A percentile compares a stretch with the other conserved stretches of the same genome.
These are phyloP conservation scores for Bombus difficillimus DNA, from an alignment of 1,140 invertebrate species.

Conservation along the genomic window DNA sequence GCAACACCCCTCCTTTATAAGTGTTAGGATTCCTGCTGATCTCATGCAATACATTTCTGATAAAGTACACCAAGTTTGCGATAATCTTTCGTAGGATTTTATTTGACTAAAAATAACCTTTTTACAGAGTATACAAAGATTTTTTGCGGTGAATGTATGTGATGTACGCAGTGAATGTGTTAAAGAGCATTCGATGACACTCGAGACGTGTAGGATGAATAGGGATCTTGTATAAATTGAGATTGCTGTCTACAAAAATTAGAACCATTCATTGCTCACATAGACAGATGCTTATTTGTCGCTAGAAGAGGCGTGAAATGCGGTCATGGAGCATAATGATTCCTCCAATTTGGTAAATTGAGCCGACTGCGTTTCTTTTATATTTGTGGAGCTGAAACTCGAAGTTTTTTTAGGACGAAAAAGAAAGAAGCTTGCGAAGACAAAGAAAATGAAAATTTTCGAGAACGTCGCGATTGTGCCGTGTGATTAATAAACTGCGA, in stretches of 20 bases:
- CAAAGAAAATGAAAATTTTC: not conserved
- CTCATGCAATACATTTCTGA: too few species aligned
- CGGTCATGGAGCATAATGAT: not conserved
- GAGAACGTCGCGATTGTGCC: too few species aligned
- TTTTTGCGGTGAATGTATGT: not conserved
- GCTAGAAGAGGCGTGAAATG: not conserved
- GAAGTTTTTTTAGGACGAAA: not conserved
- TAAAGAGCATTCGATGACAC: not conserved
- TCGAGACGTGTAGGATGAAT: not conserved
- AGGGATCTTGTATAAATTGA: not conserved
- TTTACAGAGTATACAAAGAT: not conserved
- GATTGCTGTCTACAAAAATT: constrained; percentile 6
- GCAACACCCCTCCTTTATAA: too few species aligned
- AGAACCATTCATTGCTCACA: too few species aligned
- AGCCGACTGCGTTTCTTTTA: not conserved
- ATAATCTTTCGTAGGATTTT: too few species aligned
- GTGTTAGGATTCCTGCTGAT: too few species aligned
- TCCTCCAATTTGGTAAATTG: constrained; percentile 11
- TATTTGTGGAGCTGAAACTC: not conserved
- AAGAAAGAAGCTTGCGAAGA: not conserved
- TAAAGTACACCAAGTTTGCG: too few species aligned
- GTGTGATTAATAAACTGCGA: not conserved
- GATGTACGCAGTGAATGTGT: not conserved
- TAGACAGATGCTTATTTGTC: not conserved
- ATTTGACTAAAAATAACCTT: not conserved